Conservation (phyloP, 2,113 vertebrate species). For the Prolemur simus region DNA sequence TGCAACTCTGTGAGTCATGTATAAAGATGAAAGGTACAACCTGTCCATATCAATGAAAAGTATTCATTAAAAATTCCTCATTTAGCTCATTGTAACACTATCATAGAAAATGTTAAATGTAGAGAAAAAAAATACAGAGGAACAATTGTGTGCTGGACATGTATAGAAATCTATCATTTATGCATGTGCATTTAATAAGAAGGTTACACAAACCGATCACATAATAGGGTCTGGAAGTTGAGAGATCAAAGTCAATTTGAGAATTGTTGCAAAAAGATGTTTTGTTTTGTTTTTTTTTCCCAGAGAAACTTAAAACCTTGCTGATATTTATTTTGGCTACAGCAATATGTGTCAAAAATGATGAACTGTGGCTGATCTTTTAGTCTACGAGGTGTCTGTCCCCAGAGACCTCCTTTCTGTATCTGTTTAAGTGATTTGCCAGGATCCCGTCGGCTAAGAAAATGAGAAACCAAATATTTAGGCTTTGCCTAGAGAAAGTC, state of each 20-base stretch:
- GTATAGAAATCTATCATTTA: not conserved
- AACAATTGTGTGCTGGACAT: not conserved
- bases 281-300: not conserved
- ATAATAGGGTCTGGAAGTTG: conserved; percentile 25
- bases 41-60: not conserved
- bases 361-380: conserved; percentile 57
- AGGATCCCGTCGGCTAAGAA: conserved; percentile 4
- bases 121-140: not conserved
- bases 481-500: not conserved
- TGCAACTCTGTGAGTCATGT: not conserved
- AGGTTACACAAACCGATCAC: not conserved
- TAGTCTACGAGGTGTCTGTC: not conserved
- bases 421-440: conserved; percentile 68
- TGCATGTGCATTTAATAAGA: conserved; percentile 9
- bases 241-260: conserved; percentile 38
- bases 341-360: conserved; percentile 27
- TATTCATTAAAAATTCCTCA: not conserved
- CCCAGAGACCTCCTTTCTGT: conserved; percentile 33
- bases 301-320: conserved; percentile 58
- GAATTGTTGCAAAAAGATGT: not conserved
- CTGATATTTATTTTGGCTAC: conserved; percentile 63
- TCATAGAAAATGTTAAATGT: conserved; percentile 22
- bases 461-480: conserved; percentile 7
- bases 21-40: not conserved
- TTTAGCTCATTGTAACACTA: not conserved